Base-by-base conservation (phyloP, 2,797 vertebrate species). In the Emydoidea blandingii region DNA sequence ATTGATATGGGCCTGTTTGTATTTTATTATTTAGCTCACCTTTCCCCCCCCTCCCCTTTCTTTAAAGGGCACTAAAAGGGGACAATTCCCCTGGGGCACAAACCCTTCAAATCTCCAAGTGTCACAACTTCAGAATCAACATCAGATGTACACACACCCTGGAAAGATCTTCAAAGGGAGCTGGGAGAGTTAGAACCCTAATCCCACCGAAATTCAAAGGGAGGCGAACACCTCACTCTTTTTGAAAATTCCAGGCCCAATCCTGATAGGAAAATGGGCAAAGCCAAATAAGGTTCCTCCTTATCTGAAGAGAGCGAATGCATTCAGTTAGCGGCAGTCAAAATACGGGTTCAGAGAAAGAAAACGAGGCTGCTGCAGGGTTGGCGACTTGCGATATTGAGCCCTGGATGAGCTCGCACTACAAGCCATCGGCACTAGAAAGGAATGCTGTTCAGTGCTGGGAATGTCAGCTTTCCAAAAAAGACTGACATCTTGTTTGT, bases 111-210 rank as follows among this genome's bases (percentile, higher is more conserved):
- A 49, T 9, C 62, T 52, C 56, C 62, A 23, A 21, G 54, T 29
- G 1, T 0, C 44, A 37, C 14, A 68, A 8, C 21, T 65, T 56
- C 81, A n/a, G 0, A 9, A 2, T 1, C 0, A 19, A n/a, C 0
- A 37, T 53, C 41, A 81, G 86, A 53, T 2, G 68, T 37, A 5
- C 2, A 8, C 59, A 68, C 50, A 23, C 41, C 54, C 41, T 12
- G 9, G 37, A 23, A 81, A 29, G 29, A 11, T 0, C 72, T 76
- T 47, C 41, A 44, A 76, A 76, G 23, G 12, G 12, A 5, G 12
- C 41, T 47, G 41, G 72, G 41, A 81, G 50, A 92, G 16, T 5
- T 4, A 82, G 34, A 1, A 8, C 23, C 91, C 5, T 1, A 49
- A 62, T 52, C 4, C 12, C 76, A n/a, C 23, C 16, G 68, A 91